Percentiles rank a stretch among this genome's conserved stretches.
These are phyloP conservation scores for Bubalus kerabau DNA, from an alignment of 2,113 vertebrate genomes.

Conservation along the genomic window DNA sequence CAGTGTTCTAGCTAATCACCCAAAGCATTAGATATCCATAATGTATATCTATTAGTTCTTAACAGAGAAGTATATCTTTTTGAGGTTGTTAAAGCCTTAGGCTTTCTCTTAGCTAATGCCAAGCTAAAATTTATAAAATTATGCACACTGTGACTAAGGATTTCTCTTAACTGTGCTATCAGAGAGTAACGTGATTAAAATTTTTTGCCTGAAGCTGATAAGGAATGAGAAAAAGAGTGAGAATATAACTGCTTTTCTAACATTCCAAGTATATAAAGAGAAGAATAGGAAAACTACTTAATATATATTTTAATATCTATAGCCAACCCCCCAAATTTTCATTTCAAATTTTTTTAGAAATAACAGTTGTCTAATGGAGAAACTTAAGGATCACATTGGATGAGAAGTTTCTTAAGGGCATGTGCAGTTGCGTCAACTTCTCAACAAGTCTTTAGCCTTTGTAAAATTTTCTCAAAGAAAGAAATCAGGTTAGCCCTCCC, in stretches of 20 bases:
- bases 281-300: not conserved
- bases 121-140: not conserved
- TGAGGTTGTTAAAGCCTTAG: not conserved
- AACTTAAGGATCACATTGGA: not conserved
- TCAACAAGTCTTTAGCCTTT: not conserved
- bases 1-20: not conserved
- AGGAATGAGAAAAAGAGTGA: not conserved
- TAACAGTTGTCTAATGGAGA: not conserved
- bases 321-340: not conserved
- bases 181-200: not conserved
- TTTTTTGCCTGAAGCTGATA: not conserved
- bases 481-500: not conserved
- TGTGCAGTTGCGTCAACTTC: not conserved
- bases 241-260: not conserved
- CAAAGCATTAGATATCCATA: not conserved
- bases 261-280: not conserved
- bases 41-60: not conserved
- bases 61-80: not conserved
- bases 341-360: not conserved
- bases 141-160: not conserved
- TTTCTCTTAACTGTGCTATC: not conserved
- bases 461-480: not conserved
- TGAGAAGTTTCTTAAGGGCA: not conserved
- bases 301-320: not conserved
- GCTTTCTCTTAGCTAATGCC: not conserved